Evolutionary conservation across 2,797 vertebrate genomes (phyloP).

Genomic region (Bucorvus abyssinicus): DNA sequence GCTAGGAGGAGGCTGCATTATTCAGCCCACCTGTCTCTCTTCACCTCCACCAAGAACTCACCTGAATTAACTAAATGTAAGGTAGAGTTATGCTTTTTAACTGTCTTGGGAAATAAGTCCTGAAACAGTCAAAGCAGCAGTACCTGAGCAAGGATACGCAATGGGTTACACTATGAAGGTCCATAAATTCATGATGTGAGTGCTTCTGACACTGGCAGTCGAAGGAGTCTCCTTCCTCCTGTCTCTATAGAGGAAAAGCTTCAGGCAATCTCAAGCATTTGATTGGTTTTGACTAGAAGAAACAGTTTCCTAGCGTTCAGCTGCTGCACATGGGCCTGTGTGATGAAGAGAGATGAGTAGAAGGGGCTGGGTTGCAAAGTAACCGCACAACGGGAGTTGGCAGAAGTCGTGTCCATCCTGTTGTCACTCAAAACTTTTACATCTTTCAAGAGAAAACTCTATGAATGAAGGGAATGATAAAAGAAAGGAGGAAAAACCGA

Average conservation of each 20-base stretch:
- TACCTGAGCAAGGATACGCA: background rate
- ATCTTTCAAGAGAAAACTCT: background rate
- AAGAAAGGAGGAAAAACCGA: background rate
- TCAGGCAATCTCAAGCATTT: background rate
- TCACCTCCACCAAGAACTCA: background rate
- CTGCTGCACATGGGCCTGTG: background rate
- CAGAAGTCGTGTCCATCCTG: background rate
- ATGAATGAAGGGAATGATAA: background rate
- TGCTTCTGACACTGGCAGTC: background rate
- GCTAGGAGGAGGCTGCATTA: background rate
- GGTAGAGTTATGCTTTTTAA: background rate
- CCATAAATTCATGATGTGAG: background rate
- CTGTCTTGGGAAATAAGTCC: background rate
- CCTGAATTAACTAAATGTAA: background rate
- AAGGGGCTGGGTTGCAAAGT: background rate
- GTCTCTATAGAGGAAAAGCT: background rate
- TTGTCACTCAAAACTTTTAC: background rate
- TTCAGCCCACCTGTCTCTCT: background rate
- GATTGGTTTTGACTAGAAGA: background rate
- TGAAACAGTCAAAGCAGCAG: background rate
- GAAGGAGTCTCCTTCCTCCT: background rate
- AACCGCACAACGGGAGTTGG: background rate
- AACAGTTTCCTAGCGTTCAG: background rate
- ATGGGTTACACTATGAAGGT: background rate
- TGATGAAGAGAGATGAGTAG: background rate